Evolutionary conservation across 1,140 invertebrate genomes (phyloP).

Genomic region (Drosophila murphyi): DNA sequence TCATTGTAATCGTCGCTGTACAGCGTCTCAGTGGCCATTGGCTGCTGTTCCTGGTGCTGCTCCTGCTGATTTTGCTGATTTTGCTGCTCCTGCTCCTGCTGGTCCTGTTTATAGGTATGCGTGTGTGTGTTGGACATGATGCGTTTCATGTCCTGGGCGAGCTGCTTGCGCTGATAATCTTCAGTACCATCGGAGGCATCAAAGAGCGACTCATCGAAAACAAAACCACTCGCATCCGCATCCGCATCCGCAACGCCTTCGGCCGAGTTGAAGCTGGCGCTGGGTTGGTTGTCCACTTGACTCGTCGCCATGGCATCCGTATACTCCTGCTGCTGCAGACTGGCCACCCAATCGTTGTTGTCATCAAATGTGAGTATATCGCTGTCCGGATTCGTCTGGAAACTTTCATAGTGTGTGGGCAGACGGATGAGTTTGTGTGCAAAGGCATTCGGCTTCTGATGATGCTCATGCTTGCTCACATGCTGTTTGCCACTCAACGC

Average conservation of each 20-base stretch:
- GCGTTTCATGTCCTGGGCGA: slow-evolving; percentile 82
- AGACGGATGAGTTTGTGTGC: slow-evolving; percentile 65
- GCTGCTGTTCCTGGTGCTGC: background rate
- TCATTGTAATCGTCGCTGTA: slow-evolving; percentile 58
- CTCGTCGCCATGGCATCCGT: slow-evolving; percentile 56
- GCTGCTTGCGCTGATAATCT: slow-evolving; percentile 77
- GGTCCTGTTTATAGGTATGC: slow-evolving; percentile 37
- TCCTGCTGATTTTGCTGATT: slow-evolving; percentile 8
- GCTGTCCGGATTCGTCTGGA: slow-evolving; percentile 78
- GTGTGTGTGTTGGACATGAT: slow-evolving; percentile 79
- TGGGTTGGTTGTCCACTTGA: slow-evolving; percentile 17
- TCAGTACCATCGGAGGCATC: slow-evolving; percentile 70
- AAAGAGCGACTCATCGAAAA: slow-evolving; percentile 73
- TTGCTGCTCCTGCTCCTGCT: slow-evolving; percentile 13
- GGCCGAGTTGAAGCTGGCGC: background rate
- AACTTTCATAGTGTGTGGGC: slow-evolving; percentile 81
- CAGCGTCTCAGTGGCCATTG: slow-evolving; percentile 15
- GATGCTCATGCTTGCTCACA: slow-evolving; percentile 62
- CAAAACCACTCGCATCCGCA: slow-evolving; percentile 57
- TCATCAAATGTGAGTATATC: slow-evolving; percentile 77
- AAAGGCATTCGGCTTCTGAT: slow-evolving; percentile 64
- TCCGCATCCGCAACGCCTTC: slow-evolving; percentile 10
- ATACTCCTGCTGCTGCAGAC: slow-evolving; percentile 67
- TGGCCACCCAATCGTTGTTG: slow-evolving; percentile 67
- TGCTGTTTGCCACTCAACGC: slow-evolving; percentile 39